Evolutionary conservation across 2,113 vertebrate genomes (phyloP).

Genomic region (Elaphurus davidianus): DNA sequence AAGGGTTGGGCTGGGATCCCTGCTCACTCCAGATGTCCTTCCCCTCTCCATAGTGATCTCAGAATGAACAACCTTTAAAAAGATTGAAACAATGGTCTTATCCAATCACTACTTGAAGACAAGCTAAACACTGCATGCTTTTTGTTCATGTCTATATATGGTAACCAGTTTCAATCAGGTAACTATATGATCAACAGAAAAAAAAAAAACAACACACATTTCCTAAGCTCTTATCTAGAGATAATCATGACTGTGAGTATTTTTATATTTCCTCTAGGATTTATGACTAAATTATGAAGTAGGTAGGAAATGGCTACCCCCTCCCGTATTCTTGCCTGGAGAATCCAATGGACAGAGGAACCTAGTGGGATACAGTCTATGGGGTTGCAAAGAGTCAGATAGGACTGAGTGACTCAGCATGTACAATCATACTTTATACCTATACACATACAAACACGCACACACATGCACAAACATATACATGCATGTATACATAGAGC

Average conservation of each 20-base stretch:
- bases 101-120: neutral
- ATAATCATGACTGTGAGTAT: neutral
- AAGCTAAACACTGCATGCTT: neutral
- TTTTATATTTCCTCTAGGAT: neutral
- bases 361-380: neutral
- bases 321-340: neutral
- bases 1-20: neutral
- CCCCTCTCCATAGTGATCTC: neutral
- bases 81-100: neutral
- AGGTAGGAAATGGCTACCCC: neutral
- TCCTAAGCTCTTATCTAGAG: neutral
- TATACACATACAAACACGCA: neutral
- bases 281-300: neutral
- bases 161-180: neutral
- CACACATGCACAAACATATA: neutral
- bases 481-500: neutral
- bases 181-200: neutral
- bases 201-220: neutral
- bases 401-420: neutral
- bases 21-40: neutral
- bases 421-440: neutral
- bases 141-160: neutral
- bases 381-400: neutral
- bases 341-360: neutral
- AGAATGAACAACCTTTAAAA: neutral